Conservation (phyloP, 2,113 vertebrate species). For the Myotis brandtii region DNA sequence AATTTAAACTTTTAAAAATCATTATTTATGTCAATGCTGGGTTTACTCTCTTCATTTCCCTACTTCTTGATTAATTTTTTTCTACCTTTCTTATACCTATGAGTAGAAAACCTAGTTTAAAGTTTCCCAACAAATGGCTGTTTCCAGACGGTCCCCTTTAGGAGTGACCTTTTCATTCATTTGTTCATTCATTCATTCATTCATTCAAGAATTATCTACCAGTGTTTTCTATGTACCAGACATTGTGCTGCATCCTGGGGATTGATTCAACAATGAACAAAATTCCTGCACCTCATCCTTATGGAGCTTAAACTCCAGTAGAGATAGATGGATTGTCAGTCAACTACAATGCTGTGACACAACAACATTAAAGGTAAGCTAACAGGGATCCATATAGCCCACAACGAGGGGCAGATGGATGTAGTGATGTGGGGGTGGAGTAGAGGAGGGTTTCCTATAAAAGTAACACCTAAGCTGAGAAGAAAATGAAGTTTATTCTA, state of each 20-base stretch:
- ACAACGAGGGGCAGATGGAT: neutral
- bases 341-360: neutral
- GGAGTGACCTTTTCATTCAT: slow-evolving; percentile 34
- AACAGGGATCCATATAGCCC: neutral
- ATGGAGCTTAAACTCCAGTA: neutral
- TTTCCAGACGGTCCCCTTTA: slow-evolving; percentile 53
- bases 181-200: slow-evolving; percentile 18
- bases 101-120: slow-evolving; percentile 42
- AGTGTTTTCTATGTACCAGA: neutral
- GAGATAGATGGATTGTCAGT: neutral
- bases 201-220: slow-evolving; percentile 12
- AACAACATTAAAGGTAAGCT: neutral
- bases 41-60: neutral
- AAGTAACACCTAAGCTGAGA: neutral
- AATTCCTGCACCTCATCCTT: neutral
- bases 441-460: neutral
- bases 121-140: slow-evolving; percentile 49
- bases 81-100: neutral
- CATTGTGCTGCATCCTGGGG: neutral
- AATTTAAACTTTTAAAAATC: neutral
- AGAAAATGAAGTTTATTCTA: neutral
- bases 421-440: too few relatives aligned
- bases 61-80: slow-evolving; percentile 19
- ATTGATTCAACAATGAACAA: neutral
- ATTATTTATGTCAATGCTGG: neutral